phyloP scores from a whole-genome alignment of 2,797 vertebrate species.

The Phalloptychus januarius region DNA sequence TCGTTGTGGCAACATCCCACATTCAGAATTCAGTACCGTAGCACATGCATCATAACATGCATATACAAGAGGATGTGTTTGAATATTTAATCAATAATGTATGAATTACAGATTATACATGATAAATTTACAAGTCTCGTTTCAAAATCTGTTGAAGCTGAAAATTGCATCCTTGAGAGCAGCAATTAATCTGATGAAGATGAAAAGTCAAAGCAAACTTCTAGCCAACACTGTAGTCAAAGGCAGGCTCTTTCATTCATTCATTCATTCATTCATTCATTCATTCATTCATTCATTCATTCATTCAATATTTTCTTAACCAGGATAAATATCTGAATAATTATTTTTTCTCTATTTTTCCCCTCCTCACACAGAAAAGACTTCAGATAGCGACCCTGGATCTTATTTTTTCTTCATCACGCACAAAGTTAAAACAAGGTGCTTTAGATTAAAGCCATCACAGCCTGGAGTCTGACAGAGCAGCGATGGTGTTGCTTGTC shows the following conservation, averaged over 20 bases:
- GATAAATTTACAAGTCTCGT: background rate
- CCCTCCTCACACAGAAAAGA: background rate
- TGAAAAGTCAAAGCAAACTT: background rate
- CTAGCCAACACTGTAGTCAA: conserved; percentile 16
- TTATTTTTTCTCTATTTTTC: background rate
- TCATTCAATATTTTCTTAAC: no score
- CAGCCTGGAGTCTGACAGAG: background rate
- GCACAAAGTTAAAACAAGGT: background rate
- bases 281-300: no score
- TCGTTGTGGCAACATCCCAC: background rate
- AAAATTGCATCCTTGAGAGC: background rate
- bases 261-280: no score
- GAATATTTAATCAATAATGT: background rate
- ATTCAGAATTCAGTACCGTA: background rate
- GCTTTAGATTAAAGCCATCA: background rate
- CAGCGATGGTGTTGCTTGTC: conserved; percentile 1
- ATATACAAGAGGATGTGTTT: background rate
- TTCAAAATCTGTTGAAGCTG: background rate
- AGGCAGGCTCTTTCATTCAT: conserved; percentile 9
- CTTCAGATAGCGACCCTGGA: background rate
- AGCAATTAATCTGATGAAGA: background rate
- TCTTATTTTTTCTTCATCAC: background rate
- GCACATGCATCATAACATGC: background rate
- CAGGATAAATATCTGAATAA: no score
- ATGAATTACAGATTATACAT: background rate